Evolutionary conservation across 2,113 vertebrate genomes (phyloP), one percentile per base, ranked within the genome.

Genomic region (Cacatua alba): DNA sequence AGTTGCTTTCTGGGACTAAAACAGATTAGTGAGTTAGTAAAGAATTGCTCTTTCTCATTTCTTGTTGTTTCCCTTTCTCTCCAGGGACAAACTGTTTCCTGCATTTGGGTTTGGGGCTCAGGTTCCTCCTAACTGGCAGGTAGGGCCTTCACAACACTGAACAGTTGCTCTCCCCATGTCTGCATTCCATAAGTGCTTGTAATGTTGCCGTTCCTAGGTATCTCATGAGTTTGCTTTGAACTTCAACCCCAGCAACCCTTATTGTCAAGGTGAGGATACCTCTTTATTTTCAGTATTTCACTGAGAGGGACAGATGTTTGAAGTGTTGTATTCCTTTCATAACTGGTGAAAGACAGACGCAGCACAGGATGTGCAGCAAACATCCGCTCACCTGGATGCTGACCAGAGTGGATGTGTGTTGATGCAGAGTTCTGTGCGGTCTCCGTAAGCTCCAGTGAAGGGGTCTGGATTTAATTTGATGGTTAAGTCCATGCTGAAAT

Each of bases 221-320:
- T 99, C 99, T 60, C 99, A 99, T 83, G 98, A 99, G 95, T 99
- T 99, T 95, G 97, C 99, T 65, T 98, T 99, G 96, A 99, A 99
- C 97, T 99, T 99, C 97, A 99, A 99, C 90, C 97, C 98, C 65
- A 97, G 63, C 82, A 99, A 97, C 75, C 99, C 99, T 5, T 99
- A 98, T 43, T 99, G 99, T 92, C 94, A 98, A 98, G 99, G 99
- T 99, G 97, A 96, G 94, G 17, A 82, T 17, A 74, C 13, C 10
- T 89, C 53, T 81, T 89, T 19, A n/a, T 57, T 37, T 72, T 31
- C 79, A 35, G 33, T 69, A 48, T 20, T 80, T 82, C 28, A 33
- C 20, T 31, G 49, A 70, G 29, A 49, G 29, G 18, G 29, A 31
- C 16, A 33, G 37, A 8, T 51, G 25, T 64, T 94, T 80, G 44